Percentiles rank a stretch among this genome's conserved stretches.
Conservation (phyloP, 2,888 invertebrate species). For the Platypus cylindrus region DNA sequence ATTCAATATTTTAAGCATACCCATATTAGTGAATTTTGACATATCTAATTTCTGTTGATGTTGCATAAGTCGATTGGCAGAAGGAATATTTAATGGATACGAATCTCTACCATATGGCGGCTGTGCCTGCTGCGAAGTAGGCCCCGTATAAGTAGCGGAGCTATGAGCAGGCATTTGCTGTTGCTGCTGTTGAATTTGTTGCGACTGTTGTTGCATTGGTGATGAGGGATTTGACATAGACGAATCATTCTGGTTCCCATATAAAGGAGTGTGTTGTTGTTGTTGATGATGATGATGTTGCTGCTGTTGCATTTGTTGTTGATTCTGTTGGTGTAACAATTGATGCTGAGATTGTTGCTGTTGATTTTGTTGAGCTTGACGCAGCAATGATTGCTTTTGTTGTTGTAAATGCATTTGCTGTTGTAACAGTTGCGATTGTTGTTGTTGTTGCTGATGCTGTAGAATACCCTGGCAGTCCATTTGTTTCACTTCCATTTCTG, state of each 20-base stretch:
- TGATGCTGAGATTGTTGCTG: conserved; percentile 7
- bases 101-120: conserved; percentile 20
- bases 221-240: conserved; percentile 1
- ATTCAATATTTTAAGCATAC: conserved; percentile 10
- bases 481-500: conserved; percentile 10
- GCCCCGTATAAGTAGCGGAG: too few species aligned
- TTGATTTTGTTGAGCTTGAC: conserved; percentile 3
- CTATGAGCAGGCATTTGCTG: conserved; percentile 5
- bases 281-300: conserved; percentile 5
- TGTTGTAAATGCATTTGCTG: conserved; percentile 4
- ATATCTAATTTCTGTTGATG: conserved; percentile 28
- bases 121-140: conserved; percentile 8
- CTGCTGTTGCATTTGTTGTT: conserved; percentile 9
- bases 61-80: conserved; percentile 13
- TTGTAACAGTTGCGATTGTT: conserved; percentile 1
- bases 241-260: neutral
- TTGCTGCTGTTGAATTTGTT: conserved; percentile 7
- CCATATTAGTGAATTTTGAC: conserved; percentile 33
- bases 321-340: conserved; percentile 6
- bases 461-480: neutral
- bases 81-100: conserved; percentile 27
- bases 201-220: neutral
- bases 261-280: conserved; percentile 1
- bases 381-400: neutral
- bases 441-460: too few species aligned